Conservation (phyloP, 2,797 vertebrate species). For the Staurois parvus region DNA sequence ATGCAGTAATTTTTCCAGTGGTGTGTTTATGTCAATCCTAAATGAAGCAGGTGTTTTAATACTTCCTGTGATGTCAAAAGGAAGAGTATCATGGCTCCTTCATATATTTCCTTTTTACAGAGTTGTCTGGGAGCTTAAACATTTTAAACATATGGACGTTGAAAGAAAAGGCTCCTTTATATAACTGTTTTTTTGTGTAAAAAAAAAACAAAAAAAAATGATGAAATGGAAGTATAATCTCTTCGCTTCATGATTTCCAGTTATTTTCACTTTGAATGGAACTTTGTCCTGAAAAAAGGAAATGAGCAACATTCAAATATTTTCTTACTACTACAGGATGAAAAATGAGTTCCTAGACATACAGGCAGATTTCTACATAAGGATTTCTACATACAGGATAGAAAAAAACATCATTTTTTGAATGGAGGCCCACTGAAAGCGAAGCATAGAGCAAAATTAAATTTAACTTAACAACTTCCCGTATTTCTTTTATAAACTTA, state of each 20-base stretch:
- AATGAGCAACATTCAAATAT: conserved; percentile 17
- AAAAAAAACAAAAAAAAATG: too few relatives aligned
- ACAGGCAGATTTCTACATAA: not conserved
- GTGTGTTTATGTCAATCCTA: not conserved
- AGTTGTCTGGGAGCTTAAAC: conserved; percentile 47
- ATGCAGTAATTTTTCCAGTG: conserved; percentile 32
- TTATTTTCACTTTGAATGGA: conserved; percentile 4
- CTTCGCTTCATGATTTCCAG: not conserved
- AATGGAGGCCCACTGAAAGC: too few relatives aligned
- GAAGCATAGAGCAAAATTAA: too few relatives aligned
- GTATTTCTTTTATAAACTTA: too few relatives aligned
- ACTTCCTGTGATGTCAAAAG: conserved; percentile 9
- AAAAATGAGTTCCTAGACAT: not conserved
- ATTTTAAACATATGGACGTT: conserved; percentile 38
- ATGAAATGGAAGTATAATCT: not conserved
- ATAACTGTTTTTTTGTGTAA: not conserved
- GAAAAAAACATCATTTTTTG: too few relatives aligned
- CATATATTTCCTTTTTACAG: not conserved
- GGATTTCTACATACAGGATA: too few relatives aligned
- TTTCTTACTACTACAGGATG: not conserved
- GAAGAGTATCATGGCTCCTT: not conserved
- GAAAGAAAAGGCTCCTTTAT: conserved; percentile 27
- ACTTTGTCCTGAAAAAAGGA: not conserved
- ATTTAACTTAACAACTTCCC: too few relatives aligned
- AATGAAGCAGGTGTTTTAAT: conserved; percentile 35